Evolutionary conservation across 2,888 invertebrate genomes (phyloP).

Genomic region (Hymenopus coronatus): DNA sequence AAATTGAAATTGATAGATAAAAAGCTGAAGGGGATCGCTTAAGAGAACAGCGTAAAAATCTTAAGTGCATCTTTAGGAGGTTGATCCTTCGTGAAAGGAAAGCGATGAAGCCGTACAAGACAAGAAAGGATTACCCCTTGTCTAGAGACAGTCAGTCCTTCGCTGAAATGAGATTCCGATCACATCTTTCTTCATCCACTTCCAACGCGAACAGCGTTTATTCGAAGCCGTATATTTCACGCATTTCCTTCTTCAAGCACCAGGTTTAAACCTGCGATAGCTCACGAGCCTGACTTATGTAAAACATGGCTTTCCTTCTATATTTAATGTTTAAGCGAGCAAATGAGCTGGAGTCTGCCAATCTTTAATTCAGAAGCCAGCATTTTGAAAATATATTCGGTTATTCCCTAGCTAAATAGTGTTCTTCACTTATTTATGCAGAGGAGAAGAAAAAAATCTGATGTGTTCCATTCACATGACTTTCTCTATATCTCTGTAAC

Average conservation of each 20-base stretch:
- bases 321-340: background rate
- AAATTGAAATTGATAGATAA: background rate
- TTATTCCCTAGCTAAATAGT: too few relatives aligned
- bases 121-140: background rate
- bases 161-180: background rate
- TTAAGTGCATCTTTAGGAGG: background rate
- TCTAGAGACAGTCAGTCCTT: background rate
- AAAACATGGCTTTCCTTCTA: background rate
- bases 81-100: background rate
- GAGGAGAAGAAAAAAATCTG: too few relatives aligned
- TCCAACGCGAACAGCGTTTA: background rate
- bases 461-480: too few relatives aligned
- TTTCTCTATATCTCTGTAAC: too few relatives aligned
- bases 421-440: too few relatives aligned
- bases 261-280: background rate
- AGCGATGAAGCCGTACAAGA: background rate
- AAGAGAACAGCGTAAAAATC: background rate
- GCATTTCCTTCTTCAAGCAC: background rate
- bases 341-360: background rate
- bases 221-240: background rate
- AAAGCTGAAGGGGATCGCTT: background rate
- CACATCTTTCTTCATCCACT: background rate
- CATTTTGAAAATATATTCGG: background rate
- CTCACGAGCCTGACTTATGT: background rate
- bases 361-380: background rate